Conservation (phyloP, 2,797 vertebrate species). For the Sebastes cheni region DNA sequence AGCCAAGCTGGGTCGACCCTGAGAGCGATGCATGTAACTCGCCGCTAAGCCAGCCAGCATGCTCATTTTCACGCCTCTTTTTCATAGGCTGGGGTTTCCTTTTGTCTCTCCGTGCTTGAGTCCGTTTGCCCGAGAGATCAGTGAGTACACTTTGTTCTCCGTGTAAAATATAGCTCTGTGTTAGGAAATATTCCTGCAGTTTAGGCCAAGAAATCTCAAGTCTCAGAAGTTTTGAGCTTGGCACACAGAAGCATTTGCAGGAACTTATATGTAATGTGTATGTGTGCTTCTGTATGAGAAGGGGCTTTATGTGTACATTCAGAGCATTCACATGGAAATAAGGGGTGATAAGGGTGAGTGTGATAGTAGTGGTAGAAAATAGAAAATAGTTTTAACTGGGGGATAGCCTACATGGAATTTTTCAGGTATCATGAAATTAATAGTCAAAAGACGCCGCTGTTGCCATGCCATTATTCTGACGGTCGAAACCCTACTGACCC, state of each 20-base stretch:
- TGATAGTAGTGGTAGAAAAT: neutral
- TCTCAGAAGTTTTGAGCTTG: neutral
- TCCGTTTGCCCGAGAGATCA: constrained; percentile 15
- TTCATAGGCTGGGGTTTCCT: constrained; percentile 54
- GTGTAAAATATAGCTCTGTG: constrained; percentile 18
- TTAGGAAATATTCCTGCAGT: constrained; percentile 30
- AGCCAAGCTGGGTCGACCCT: constrained; percentile 58
- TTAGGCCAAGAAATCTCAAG: constrained; percentile 27
- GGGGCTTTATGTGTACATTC: neutral
- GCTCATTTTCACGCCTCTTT: constrained; percentile 56
- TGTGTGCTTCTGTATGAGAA: neutral
- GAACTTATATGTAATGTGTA: neutral
- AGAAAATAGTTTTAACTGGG: neutral
- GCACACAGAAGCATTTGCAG: neutral
- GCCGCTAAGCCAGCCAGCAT: constrained; percentile 29
- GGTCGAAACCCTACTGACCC: no score
- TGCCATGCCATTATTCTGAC: no score
- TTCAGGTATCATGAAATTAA: neutral
- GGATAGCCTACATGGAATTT: no score
- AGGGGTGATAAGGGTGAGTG: no score
- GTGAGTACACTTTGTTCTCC: constrained; percentile 44
- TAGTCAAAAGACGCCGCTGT: neutral
- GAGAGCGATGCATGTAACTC: constrained; percentile 43
- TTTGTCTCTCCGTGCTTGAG: constrained; percentile 40
- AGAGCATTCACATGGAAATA: neutral